Evolutionary conservation across 2,797 vertebrate genomes (phyloP).

Genomic region (Moxostoma hubbsi): DNA sequence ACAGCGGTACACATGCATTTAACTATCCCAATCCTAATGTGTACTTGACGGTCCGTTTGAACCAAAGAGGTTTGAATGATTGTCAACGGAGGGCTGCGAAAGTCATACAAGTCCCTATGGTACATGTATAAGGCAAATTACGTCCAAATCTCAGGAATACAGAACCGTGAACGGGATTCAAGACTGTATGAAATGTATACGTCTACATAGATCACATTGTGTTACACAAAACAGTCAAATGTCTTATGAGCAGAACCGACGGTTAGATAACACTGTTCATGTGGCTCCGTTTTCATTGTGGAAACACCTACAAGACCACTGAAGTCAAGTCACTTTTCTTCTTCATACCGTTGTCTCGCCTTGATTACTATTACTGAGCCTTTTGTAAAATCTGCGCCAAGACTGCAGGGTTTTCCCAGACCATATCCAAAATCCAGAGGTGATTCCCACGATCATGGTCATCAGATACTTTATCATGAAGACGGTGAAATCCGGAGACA

Average conservation of each 20-base stretch:
- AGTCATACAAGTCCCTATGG: slow-evolving; percentile 57
- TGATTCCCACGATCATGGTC: slow-evolving; percentile 99
- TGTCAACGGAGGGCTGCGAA: slow-evolving; percentile 62
- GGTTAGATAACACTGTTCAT: slow-evolving; percentile 33
- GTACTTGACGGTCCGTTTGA: slow-evolving; percentile 50
- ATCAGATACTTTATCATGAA: slow-evolving; percentile 99
- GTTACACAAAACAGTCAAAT: slow-evolving; percentile 51
- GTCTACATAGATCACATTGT: slow-evolving; percentile 51
- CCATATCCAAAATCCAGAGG: slow-evolving; percentile 99
- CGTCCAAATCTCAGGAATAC: slow-evolving; percentile 45
- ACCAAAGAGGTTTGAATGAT: slow-evolving; percentile 63
- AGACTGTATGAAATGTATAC: slow-evolving; percentile 42
- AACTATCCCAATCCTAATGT: slow-evolving; percentile 54
- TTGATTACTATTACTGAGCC: slow-evolving; percentile 91
- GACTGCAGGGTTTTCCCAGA: slow-evolving; percentile 98
- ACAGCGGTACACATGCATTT: slow-evolving; percentile 79
- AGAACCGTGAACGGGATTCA: slow-evolving; percentile 44
- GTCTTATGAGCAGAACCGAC: slow-evolving; percentile 36
- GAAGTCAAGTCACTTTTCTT: slow-evolving; percentile 42
- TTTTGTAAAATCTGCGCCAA: slow-evolving; percentile 95
- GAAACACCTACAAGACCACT: slow-evolving; percentile 34
- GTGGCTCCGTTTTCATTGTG: slow-evolving; percentile 12
- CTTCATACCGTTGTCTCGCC: slow-evolving; percentile 96
- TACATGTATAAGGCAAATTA: slow-evolving; percentile 60
- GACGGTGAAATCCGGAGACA: slow-evolving; percentile 96